Evolutionary conservation across 2,888 invertebrate genomes (phyloP), one percentile per base, ranked within the genome.

Genomic region (Temnothorax unifasciatus): DNA sequence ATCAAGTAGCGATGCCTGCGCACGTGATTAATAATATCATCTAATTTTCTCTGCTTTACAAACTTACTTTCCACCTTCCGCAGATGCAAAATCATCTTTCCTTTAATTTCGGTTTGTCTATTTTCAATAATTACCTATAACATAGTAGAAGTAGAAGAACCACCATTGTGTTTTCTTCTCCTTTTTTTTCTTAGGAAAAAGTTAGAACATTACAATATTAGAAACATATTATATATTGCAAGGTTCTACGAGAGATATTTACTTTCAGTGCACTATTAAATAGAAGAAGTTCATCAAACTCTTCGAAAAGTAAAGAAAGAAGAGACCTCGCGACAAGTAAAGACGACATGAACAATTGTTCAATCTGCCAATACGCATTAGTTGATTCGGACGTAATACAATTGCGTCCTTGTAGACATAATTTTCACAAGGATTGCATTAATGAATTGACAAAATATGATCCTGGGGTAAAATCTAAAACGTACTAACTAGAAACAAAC

Each of bases 391-490:
- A 81, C 3, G 38, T 71, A 21, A 71, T 25, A 47, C 59, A 50
- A 38, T 47, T 81, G n/a, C 47, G 15, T n/a, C 79, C 71, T 59
- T 81, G 79, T 59, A 81, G 34, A 21, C 79, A 81, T 73, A 71
- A 59, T 21, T 81, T 81, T 50, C 79, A 81, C 18, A 59, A 59
- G 38, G 59, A 47, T 18, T 81, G 79, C 25, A 71, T 81, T 25
- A 47, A 50, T 13, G 11, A 59, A 38, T 61, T 47, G 34, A 81
- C 18, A 71, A 50, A 18, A 18, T 25, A 13, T 13, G 13, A 66
- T 50, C 71, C 79, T 71, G 34, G 13, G 71, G 79, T 81, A 81
- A 71, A 71, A 71, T 69, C 3, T 1, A 34, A 44, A 71, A 79
- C 1, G 0, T 21, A 25, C 2, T 54, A 38, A 21, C 0, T 18